These are phyloP conservation scores for Malthinus seriepunctatus DNA, from an alignment of 2,888 invertebrate genomes.

Conservation along the genomic window DNA sequence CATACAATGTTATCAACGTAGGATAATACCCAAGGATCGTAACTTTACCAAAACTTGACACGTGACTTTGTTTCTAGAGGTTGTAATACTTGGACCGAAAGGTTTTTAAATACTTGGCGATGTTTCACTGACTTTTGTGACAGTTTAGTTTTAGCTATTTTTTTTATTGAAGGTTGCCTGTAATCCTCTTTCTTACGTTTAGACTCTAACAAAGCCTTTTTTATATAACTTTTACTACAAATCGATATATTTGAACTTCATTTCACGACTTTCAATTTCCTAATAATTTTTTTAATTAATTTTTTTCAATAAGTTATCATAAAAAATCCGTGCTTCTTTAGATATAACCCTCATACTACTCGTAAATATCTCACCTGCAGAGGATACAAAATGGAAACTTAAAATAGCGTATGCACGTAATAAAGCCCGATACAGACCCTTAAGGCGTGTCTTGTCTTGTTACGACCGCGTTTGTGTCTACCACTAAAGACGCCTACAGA, in stretches of 20 bases:
- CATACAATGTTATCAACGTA: constrained; percentile 44
- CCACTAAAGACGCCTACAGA: too few species aligned
- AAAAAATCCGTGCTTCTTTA: too few species aligned
- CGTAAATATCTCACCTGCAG: too few species aligned
- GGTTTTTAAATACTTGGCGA: constrained; percentile 25
- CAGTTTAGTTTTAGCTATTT: constrained; percentile 12
- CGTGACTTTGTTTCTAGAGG: constrained; percentile 32
- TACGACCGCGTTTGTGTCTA: too few species aligned
- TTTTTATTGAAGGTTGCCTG: constrained; percentile 6
- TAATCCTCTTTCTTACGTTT: not conserved
- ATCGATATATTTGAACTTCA: not conserved
- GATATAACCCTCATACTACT: too few species aligned
- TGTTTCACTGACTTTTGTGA: constrained; percentile 16
- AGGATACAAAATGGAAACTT: too few species aligned
- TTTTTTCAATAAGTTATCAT: too few species aligned
- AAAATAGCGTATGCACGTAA: too few species aligned
- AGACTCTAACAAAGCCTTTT: not conserved
- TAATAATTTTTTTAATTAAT: too few species aligned
- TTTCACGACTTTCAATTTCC: too few species aligned
- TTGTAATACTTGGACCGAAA: constrained; percentile 20
- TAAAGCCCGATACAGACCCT: too few species aligned
- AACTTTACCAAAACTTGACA: constrained; percentile 40
- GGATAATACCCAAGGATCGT: constrained; percentile 43
- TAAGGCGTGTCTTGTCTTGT: too few species aligned
- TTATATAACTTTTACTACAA: not conserved